Evolutionary conservation across 2,888 invertebrate genomes (phyloP), one percentile per base, ranked within the genome.

Genomic region (Drosophila setosimentum): DNA sequence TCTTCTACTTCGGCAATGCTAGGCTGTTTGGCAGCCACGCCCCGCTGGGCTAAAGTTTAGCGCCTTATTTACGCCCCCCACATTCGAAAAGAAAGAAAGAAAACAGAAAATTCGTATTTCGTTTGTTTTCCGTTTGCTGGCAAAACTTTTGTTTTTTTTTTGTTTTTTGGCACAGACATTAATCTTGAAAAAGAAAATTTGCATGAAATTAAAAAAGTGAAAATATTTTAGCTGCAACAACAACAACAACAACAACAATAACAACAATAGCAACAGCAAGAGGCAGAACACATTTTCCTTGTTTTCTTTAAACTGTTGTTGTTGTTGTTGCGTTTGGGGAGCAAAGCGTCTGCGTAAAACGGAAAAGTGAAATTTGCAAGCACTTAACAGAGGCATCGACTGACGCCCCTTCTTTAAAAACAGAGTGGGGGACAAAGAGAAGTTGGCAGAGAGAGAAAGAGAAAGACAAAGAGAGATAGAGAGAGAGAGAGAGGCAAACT

Each of bases 161-260:
- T n/a, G n/a, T n/a, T n/a, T 54, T 74, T 83, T 74, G 68, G 80
- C 74, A 79, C 76, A 89, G 82, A 85, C 87, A 87, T 89, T 89
- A 89, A 89, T 89, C 88, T 88, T 85, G 81, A 76, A 80, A 79
- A 82, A 80, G 83, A 87, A 89, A 89, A 89, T 89, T 89, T 89
- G 89, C 88, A 87, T 89, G 87, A 87, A 87, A 89, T 87, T 89
- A 87, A 87, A 83, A 84, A 89, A 86, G 83, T 83, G 78, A 78
- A 86, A 84, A 83, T 78, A 83, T 73, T 76, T 76, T 72, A 75
- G 70, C 71, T 68, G 51, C 69, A 65, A 67, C 62, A 67, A 64
- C 70, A 48, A 64, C n/a, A 42, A 11, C 35, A 37, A 35, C 16
- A 35, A 3, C 42, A 42, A 3, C n/a, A 6, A 2, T 13, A 3